Percentiles rank a stretch among this genome's conserved stretches.
phyloP scores from a whole-genome alignment of 2,113 vertebrate species.

The Dipodomys spectabilis region DNA sequence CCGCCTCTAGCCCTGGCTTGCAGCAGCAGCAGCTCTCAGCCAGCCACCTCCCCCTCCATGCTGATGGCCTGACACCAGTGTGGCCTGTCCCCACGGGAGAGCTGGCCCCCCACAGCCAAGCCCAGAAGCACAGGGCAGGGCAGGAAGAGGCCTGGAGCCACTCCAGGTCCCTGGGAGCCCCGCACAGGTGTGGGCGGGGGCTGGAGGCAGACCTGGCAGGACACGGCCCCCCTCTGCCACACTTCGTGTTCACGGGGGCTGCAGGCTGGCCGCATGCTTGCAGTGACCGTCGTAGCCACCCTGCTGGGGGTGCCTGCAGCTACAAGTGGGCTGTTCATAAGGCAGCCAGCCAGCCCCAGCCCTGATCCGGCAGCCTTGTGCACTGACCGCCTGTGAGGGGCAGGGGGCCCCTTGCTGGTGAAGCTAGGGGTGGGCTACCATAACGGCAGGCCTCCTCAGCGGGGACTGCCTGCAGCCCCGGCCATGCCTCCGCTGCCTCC shows the following conservation, averaged over 20 bases:
- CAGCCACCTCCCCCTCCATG: not conserved
- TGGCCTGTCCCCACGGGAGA: too few species aligned
- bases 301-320: too few species aligned
- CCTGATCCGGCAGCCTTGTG: too few species aligned
- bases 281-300: too few species aligned
- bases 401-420: not conserved
- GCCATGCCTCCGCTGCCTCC: not conserved
- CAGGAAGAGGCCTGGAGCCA: not conserved
- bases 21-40: too few species aligned
- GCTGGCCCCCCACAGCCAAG: not conserved
- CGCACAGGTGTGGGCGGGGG: fast-evolving
- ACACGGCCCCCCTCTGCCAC: not conserved
- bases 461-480: too few species aligned
- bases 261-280: too few species aligned
- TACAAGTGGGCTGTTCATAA: too few species aligned
- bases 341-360: too few species aligned
- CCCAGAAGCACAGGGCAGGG: not conserved
- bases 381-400: not conserved
- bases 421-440: not conserved
- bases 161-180: not conserved
- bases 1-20: too few species aligned
- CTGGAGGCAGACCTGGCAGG: not conserved
- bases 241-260: not conserved
- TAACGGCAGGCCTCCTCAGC: not conserved
- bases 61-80: too few species aligned